Evolutionary conservation across 1,140 invertebrate genomes (phyloP).

Genomic region (Euura saliciscinereae): DNA sequence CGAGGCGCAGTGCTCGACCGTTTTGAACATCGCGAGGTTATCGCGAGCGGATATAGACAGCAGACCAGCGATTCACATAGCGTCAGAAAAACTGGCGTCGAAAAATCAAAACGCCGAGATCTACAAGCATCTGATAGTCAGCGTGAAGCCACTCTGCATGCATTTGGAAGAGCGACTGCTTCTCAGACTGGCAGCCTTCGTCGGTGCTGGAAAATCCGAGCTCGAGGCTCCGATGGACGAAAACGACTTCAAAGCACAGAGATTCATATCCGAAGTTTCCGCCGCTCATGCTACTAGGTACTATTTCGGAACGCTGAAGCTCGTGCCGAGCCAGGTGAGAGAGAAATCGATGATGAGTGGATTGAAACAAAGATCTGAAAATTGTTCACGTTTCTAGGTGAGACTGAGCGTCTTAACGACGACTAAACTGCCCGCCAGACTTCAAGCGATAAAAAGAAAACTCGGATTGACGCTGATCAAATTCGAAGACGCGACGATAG

Average conservation of each 20-base stretch:
- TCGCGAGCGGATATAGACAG: conserved; percentile 52
- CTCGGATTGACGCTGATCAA: conserved; percentile 88
- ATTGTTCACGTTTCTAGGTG: conserved; percentile 59
- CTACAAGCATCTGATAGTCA: conserved; percentile 80
- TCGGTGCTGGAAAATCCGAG: conserved; percentile 58
- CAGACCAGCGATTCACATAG: conserved; percentile 69
- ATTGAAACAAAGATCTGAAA: conserved; percentile 13
- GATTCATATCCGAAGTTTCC: conserved; percentile 79
- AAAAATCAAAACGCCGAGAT: conserved; percentile 74
- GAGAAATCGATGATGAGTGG: neutral
- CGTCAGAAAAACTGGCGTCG: conserved; percentile 71
- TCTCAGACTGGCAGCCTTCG: conserved; percentile 81
- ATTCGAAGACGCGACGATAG: conserved; percentile 95
- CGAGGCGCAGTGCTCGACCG: conserved; percentile 81
- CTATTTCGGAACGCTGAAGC: conserved; percentile 88
- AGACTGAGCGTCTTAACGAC: conserved; percentile 86
- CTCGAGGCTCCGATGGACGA: conserved; percentile 65
- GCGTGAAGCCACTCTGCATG: conserved; percentile 82
- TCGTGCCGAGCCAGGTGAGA: conserved; percentile 74
- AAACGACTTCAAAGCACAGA: conserved; percentile 76
- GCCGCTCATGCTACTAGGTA: conserved; percentile 82
- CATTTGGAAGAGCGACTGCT: conserved; percentile 88
- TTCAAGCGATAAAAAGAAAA: conserved; percentile 83
- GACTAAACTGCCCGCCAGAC: conserved; percentile 75
- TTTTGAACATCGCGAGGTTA: conserved; percentile 74